These are phyloP conservation scores for Bilobella aurantiaca DNA, from an alignment of 1,140 invertebrate genomes.

Conservation along the genomic window DNA sequence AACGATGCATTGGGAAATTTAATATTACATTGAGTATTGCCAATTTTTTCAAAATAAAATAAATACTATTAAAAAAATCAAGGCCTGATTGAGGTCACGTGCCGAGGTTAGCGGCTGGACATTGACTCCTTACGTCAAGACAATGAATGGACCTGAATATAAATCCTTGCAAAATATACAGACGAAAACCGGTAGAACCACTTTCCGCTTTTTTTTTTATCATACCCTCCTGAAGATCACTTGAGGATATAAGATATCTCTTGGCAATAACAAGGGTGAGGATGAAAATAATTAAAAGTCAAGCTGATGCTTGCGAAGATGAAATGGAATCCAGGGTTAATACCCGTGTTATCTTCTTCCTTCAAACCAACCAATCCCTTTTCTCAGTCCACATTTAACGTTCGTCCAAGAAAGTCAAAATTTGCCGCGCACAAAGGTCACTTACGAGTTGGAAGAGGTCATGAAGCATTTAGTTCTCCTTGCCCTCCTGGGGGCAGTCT, in stretches of 20 bases:
- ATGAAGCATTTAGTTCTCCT: slow-evolving; percentile 16
- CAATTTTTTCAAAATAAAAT: no score
- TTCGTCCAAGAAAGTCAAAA: neutral
- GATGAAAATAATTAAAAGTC: neutral
- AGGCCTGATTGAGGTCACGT: no score
- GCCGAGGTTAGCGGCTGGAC: neutral
- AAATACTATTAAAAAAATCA: no score
- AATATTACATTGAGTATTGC: no score
- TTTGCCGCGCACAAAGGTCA: neutral
- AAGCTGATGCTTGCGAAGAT: no score
- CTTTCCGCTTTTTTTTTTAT: no score
- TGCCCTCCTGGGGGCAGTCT: slow-evolving; percentile 9
- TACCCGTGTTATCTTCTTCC: neutral
- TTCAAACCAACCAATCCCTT: neutral
- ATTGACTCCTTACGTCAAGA: neutral
- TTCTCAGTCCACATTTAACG: neutral
- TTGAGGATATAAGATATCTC: no score
- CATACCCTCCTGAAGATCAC: no score
- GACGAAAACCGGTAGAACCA: neutral
- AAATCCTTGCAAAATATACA: neutral
- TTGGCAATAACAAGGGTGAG: neutral
- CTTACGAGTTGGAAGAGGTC: neutral
- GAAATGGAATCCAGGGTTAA: neutral
- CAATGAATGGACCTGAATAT: neutral
- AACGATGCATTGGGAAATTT: no score